phyloP scores from a whole-genome alignment of 1,140 invertebrate species.

The Berghia stephanieae region DNA sequence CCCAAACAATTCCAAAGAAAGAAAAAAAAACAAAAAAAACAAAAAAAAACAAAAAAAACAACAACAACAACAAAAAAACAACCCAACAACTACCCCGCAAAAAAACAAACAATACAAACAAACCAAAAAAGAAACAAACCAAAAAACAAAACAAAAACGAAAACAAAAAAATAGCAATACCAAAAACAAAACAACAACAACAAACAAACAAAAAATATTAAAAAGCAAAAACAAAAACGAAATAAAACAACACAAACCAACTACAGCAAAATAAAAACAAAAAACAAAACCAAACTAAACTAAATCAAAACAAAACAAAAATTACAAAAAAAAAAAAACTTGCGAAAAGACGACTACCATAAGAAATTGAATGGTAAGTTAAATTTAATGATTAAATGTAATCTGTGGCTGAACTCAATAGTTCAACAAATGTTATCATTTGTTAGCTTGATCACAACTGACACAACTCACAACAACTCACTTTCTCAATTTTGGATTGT shows the following conservation, averaged over 20 bases:
- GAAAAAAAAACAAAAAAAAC: slow-evolving; percentile 8
- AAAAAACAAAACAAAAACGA: background rate
- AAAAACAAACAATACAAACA: background rate
- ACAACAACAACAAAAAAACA: background rate
- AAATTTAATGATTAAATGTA: too few species aligned
- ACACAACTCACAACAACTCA: too few species aligned
- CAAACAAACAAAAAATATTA: slow-evolving; percentile 25
- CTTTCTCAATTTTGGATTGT: too few species aligned
- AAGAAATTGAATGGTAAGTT: too few species aligned
- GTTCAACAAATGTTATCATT: too few species aligned
- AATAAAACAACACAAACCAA: background rate
- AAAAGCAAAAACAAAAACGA: background rate
- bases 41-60: slow-evolving; percentile 12
- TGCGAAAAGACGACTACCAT: too few species aligned
- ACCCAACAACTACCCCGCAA: background rate
- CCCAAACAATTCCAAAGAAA: background rate
- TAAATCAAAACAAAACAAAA: too few species aligned
- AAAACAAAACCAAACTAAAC: too few species aligned
- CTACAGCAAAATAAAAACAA: too few species aligned
- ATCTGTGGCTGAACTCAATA: too few species aligned
- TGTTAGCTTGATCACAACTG: too few species aligned
- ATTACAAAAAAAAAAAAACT: too few species aligned
- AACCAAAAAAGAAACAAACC: background rate
- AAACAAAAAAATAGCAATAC: background rate
- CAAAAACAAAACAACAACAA: slow-evolving; percentile 20